Evolutionary conservation across 1,140 invertebrate genomes (phyloP).

Genomic region (Tachypleus tridentatus): DNA sequence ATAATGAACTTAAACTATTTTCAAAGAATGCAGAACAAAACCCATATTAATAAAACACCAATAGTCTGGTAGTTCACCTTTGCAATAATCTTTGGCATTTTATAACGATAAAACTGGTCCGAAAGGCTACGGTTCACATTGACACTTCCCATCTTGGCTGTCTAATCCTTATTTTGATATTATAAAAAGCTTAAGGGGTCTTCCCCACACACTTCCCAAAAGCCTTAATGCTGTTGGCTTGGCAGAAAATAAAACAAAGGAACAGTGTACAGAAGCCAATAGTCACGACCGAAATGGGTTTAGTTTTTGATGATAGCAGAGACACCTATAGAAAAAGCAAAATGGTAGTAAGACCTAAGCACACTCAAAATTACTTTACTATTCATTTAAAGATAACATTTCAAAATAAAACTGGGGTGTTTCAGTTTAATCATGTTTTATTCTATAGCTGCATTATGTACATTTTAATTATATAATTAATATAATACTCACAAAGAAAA

Average conservation of each 20-base stretch:
- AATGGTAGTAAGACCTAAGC: background rate
- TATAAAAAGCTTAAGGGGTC: constrained; percentile 11
- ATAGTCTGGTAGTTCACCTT: constrained; percentile 49
- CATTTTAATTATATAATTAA: too few species aligned
- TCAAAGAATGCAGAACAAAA: too few species aligned
- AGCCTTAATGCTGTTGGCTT: background rate
- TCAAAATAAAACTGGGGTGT: background rate
- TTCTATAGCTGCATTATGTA: too few species aligned
- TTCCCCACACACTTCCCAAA: background rate
- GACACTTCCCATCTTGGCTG: constrained; percentile 62
- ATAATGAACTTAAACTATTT: too few species aligned
- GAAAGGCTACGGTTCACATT: constrained; percentile 94
- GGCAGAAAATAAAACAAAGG: background rate
- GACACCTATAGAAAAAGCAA: constrained; percentile 13
- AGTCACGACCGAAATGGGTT: constrained; percentile 23
- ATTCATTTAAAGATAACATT: background rate
- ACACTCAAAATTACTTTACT: background rate
- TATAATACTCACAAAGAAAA: too few species aligned
- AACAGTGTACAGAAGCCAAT: constrained; percentile 5
- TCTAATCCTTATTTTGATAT: constrained; percentile 5
- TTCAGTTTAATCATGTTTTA: background rate
- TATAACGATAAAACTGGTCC: constrained; percentile 99
- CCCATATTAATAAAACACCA: too few species aligned
- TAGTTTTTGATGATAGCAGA: constrained; percentile 22
- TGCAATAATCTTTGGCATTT: constrained; percentile 96